Evolutionary conservation across 2,888 invertebrate species (phyloP).

Genomic region (Leptinotarsa juncta): DNA sequence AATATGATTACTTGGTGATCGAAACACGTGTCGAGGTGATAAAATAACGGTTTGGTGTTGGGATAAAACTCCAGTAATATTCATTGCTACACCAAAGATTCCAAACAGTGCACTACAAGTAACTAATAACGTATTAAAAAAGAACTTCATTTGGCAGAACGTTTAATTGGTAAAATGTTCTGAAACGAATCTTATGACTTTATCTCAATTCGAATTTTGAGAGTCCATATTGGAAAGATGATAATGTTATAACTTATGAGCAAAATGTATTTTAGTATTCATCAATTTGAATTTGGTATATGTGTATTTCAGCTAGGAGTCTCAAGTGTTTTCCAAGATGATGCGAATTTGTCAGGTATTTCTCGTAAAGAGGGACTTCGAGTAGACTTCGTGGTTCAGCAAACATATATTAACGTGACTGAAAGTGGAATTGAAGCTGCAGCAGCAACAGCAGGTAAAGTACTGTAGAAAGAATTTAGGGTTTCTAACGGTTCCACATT

Average conservation of each 20-base stretch:
- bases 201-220: no score
- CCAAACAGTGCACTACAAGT: no score
- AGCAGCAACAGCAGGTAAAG: slow-evolving; percentile 53
- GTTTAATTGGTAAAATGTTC: no score
- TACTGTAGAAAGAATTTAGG: not conserved
- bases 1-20: no score
- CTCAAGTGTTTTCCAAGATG: slow-evolving; percentile 37
- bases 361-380: slow-evolving; percentile 44
- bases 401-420: slow-evolving; percentile 59
- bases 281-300: not conserved
- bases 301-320: slow-evolving; percentile 46
- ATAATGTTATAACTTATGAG: not conserved
- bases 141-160: no score
- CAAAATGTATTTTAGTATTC: not conserved
- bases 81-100: no score
- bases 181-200: no score
- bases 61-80: no score
- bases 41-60: no score
- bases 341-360: slow-evolving; percentile 54
- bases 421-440: slow-evolving; percentile 60
- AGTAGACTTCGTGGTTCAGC: slow-evolving; percentile 57
- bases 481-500: not conserved
- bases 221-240: no score
- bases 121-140: no score
- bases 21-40: no score